Base-by-base conservation (phyloP, 1,140 invertebrate species). In the Anastrepha obliqua region DNA sequence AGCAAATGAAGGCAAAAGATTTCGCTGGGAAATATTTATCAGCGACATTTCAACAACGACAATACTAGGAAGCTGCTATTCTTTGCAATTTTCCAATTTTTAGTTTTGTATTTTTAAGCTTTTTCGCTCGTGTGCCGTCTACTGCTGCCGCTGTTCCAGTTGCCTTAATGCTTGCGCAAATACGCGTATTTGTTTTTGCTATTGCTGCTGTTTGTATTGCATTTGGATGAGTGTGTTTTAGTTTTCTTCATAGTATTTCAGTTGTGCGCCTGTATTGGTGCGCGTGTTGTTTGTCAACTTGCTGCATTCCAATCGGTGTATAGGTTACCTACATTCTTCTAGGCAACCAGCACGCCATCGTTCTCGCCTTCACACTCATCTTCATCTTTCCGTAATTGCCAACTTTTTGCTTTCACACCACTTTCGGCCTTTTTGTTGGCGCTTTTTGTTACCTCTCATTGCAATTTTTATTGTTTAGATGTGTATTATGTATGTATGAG, bases 11-110 rank as follows among this genome's bases (percentile, higher is more conserved):
- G 47, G 47, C 51, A 55, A 42, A 8, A 81, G 44, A 81, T 81
- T 81, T 17, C n/a, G 74, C n/a, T 81, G 17, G 74, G n/a, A 58
- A 81, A 58, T 81, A 81, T 81, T 81, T 55, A 81, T 81, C 74
- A 55, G 74, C 51, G 47, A 81, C 47, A 55, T 29, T 81, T 29
- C n/a, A 29, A 81, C n/a, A 29, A 29, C 11, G 47, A 15, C 74
- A 81, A 81, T 81, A n/a, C 67, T 47, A 20, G 4, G 70, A 55
- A 17, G 74, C n/a, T 7, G 74, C 74, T 51, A 29, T 81, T 58
- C 47, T 29, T 81, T 58, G 51, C 47, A 55, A 81, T 81, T 81
- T 58, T 81, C 74, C 74, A 81, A 81, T 81, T 81, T 81, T 81
- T 81, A 29, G 1, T 20, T 81, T 81, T 81, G 74, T 81, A 81